These are phyloP conservation scores for Bombus waltoni DNA, from an alignment of 1,140 invertebrate species.

Conservation along the genomic window DNA sequence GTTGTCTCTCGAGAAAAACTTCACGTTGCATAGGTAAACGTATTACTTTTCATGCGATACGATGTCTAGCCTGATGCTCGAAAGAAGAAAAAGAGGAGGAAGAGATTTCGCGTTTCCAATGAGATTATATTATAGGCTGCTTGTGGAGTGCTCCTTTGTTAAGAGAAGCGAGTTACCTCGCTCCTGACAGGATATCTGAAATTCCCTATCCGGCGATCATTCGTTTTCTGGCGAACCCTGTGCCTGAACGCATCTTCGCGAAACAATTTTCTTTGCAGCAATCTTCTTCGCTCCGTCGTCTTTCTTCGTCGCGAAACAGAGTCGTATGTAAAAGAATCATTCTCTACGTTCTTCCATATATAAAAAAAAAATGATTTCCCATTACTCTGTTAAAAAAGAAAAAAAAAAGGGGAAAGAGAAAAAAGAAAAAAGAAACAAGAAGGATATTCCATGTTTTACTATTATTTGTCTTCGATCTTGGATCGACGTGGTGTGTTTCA, in stretches of 20 bases:
- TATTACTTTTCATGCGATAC: neutral
- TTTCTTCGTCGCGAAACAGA: neutral
- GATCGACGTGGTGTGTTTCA: neutral
- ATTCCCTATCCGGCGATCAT: slow-evolving; percentile 11
- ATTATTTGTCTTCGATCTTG: too few relatives aligned
- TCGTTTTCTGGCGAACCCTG: neutral
- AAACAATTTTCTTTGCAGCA: neutral
- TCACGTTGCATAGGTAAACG: neutral
- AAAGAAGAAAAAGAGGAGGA: too few relatives aligned
- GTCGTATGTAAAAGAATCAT: neutral
- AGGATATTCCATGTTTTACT: too few relatives aligned
- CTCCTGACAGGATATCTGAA: slow-evolving; percentile 12
- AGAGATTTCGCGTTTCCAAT: neutral
- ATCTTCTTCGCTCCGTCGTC: too few relatives aligned
- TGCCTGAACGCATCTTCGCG: neutral
- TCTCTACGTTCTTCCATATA: neutral
- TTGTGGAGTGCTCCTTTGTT: slow-evolving; percentile 2
- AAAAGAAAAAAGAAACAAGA: too few relatives aligned
- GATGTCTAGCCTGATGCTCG: neutral
- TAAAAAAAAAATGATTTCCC: neutral
- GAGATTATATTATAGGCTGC: slow-evolving; percentile 4
- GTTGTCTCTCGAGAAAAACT: too few relatives aligned
- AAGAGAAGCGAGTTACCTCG: neutral
- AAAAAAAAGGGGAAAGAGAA: neutral
- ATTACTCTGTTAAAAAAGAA: neutral